phyloP scores from a whole-genome alignment of 1,140 invertebrate genomes.

The Acromyrmex echinatior region DNA sequence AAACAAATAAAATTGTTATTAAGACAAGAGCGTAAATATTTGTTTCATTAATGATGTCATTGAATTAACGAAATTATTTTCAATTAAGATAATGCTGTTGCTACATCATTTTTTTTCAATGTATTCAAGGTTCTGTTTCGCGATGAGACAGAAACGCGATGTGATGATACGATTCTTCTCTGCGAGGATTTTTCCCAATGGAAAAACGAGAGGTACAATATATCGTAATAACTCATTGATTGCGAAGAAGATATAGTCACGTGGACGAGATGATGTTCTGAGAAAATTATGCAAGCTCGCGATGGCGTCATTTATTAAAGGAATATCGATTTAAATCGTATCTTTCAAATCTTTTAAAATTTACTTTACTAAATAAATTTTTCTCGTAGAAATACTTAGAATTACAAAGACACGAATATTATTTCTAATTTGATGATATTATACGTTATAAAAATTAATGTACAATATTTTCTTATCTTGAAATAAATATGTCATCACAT shows the following conservation, averaged over 20 bases:
- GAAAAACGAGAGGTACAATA: constrained; percentile 1
- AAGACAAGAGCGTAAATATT: too few relatives aligned
- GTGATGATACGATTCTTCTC: neutral
- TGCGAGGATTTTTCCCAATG: constrained; percentile 19
- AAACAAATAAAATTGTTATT: too few relatives aligned
- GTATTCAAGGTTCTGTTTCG: neutral
- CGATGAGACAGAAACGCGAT: constrained; percentile 5
- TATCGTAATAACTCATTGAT: neutral
- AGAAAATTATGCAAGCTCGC: constrained; percentile 25
- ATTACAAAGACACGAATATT: neutral
- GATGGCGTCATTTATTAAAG: constrained; percentile 7
- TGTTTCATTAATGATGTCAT: too few relatives aligned
- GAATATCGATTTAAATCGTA: neutral
- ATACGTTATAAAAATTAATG: neutral
- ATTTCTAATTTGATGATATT: neutral
- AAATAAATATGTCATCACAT: neutral
- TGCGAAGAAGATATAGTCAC: neutral
- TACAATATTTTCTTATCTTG: neutral
- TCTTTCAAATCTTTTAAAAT: neutral
- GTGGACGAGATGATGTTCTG: neutral
- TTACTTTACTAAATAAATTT: neutral
- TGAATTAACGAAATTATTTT: too few relatives aligned
- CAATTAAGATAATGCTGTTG: too few relatives aligned
- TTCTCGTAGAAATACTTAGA: neutral
- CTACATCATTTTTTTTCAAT: too few relatives aligned